Base-by-base conservation (phyloP, 2,888 invertebrate species). In the Doris montereyensis region DNA sequence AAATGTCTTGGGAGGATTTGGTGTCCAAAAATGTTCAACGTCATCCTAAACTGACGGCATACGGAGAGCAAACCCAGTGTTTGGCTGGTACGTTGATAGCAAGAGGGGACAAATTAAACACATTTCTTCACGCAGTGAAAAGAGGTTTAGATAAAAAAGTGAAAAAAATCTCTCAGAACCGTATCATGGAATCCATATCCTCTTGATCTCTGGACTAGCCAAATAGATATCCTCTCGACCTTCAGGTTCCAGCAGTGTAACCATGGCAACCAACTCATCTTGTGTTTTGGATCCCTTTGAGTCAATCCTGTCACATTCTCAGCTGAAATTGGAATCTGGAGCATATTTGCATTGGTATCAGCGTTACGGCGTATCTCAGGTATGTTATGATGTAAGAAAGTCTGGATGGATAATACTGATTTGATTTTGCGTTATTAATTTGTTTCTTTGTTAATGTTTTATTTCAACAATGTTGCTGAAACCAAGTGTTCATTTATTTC, bases 311-410 rank as follows among this genome's bases (percentile, higher is more conserved):
- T 71, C 83, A 13, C 86, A 85, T 81, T 86, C 91, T 70, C 82
- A 83, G 83, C 82, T 83, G 52, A 90, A 88, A 87, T 87, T 85
- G 77, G 81, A 84, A 34, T 86, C 86, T 10, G 84, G 85, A 13
- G 91, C 90, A 3, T 91, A 89, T 81, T 82, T 90, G 41, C 91
- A 91, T 80, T 91, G 91, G 91, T 91, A 90, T 81, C 84, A 85
- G 83, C 87, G 86, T 77, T 86, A 90, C 83, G 88, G 88, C 0
- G 84, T 85, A 8, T 80, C 82, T 24, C 57, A 83, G 82, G 86
- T 86, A 82, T 68, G 82, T 60, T n/a, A n/a, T n/a, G n/a, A n/a
- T n/a, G n/a, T n/a, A n/a, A n/a, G n/a, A n/a, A n/a, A n/a, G n/a
- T n/a, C n/a, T n/a, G n/a, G n/a, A n/a, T n/a, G n/a, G n/a, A n/a